Percentiles rank a stretch among this genome's conserved stretches.
phyloP scores from a whole-genome alignment of 2,113 vertebrate genomes.

The Aldabrachelys gigantea region DNA sequence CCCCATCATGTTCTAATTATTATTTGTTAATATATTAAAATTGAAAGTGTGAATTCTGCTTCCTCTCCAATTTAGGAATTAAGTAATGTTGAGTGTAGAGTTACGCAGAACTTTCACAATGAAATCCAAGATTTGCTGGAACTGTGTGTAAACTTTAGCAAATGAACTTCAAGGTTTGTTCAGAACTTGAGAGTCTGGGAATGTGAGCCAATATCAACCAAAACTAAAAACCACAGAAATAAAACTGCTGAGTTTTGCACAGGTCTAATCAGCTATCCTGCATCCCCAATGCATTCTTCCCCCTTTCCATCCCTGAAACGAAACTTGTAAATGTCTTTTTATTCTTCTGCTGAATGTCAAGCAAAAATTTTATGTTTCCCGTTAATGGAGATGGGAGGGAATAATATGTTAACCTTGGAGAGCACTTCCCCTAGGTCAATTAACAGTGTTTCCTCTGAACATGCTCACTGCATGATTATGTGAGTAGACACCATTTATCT shows the following conservation, averaged over 20 bases:
- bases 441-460: background rate
- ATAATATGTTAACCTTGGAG: background rate
- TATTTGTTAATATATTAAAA: background rate
- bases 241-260: background rate
- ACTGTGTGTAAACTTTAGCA: background rate
- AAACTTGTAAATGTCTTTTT: background rate
- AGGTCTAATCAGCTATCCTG: background rate
- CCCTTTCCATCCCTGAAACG: background rate
- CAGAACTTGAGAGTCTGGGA: background rate
- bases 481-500: background rate
- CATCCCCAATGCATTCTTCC: background rate
- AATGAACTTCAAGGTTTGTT: background rate
- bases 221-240: background rate
- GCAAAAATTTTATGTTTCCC: background rate
- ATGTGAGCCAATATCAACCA: background rate
- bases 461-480: background rate
- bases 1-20: background rate
- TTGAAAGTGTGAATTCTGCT: background rate
- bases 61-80: rapidly evolving
- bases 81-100: rapidly evolving
- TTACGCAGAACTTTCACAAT: background rate
- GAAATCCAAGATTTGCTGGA: background rate
- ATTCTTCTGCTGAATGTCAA: background rate
- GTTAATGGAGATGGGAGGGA: background rate
- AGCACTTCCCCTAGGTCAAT: background rate